Conservation (phyloP, 2,113 vertebrate species). For the Sceloporus undulatus region DNA sequence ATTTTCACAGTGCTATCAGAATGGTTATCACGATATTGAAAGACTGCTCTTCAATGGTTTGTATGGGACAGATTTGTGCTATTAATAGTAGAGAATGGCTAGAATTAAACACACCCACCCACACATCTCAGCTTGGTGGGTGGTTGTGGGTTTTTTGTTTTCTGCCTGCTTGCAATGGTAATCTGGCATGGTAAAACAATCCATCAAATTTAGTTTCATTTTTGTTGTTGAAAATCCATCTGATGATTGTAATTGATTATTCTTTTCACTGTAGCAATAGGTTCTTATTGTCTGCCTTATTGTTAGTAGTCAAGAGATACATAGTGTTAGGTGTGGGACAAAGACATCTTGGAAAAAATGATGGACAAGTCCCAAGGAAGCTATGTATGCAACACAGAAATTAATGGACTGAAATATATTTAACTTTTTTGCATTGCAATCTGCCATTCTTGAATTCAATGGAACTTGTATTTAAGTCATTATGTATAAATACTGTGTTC, state of each 20-base stretch:
- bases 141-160: not conserved
- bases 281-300: not conserved
- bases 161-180: too few relatives aligned
- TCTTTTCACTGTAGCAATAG: not conserved
- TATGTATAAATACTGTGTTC: not conserved
- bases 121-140: too few relatives aligned
- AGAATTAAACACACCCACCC: not conserved
- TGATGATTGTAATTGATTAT: not conserved
- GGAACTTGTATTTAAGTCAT: not conserved
- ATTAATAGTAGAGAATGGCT: not conserved
- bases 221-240: not conserved
- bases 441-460: not conserved
- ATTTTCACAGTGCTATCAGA: not conserved
- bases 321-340: not conserved
- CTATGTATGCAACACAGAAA: not conserved
- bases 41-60: not conserved
- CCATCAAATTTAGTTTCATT: not conserved
- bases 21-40: not conserved
- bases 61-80: not conserved
- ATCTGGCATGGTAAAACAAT: not conserved
- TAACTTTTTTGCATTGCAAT: not conserved
- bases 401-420: not conserved
- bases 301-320: not conserved
- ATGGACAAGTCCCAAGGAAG: not conserved
- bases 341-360: not conserved